Evolutionary conservation across 2,888 invertebrate genomes (phyloP).

Genomic region (Zaprionus bogoriensis): DNA sequence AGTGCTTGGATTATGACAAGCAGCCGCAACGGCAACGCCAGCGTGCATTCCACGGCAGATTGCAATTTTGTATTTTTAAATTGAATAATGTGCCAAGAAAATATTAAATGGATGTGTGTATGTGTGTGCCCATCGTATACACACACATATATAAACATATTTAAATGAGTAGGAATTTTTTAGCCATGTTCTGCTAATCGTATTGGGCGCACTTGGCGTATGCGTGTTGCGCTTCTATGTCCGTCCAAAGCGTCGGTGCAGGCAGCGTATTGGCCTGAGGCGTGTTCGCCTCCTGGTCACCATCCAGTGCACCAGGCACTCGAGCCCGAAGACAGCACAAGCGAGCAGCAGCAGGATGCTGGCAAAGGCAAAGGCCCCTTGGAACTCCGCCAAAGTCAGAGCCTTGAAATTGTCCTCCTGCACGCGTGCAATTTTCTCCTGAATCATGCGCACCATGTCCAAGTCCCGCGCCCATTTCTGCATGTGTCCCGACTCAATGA

Average conservation of each 20-base stretch:
- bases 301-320: conserved; percentile 52
- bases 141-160: conserved; percentile 11
- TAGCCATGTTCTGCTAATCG: conserved; percentile 15
- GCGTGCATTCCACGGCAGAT: conserved; percentile 69
- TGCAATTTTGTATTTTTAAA: conserved; percentile 74
- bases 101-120: conserved; percentile 48
- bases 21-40: conserved; percentile 60
- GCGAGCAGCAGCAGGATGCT: conserved; percentile 50
- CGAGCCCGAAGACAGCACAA: conserved; percentile 53
- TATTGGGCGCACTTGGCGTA: conserved; percentile 22
- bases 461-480: conserved; percentile 81
- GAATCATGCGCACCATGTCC: conserved; percentile 72
- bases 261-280: conserved; percentile 44
- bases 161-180: conserved; percentile 22
- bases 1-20: conserved; percentile 68
- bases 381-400: conserved; percentile 69
- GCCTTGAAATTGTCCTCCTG: conserved; percentile 61
- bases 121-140: neutral
- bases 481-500: conserved; percentile 81
- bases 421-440: conserved; percentile 60
- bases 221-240: conserved; percentile 12
- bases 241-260: conserved; percentile 59
- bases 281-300: conserved; percentile 52
- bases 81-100: conserved; percentile 75
- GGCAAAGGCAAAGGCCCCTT: conserved; percentile 71